Base-by-base conservation (phyloP, 1,140 invertebrate genomes). In the Drosophila mauritiana region DNA sequence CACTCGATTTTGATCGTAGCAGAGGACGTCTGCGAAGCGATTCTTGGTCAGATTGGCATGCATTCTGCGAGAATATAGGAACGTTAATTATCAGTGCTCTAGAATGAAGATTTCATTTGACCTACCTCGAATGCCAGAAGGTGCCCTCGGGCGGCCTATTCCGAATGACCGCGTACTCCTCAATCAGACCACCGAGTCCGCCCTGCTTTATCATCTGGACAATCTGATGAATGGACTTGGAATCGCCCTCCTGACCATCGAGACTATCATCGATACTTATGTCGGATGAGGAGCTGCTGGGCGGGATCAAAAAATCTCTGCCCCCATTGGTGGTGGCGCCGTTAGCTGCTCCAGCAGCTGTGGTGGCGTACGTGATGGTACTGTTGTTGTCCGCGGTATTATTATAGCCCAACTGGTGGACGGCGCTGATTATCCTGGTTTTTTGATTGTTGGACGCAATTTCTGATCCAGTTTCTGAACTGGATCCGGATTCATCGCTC, bases 21-120 rank as follows among this genome's bases (percentile, higher is more conserved):
- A 99, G 15, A 98, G 94, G 22, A 99, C 98, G 93, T 99, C 98
- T 46, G 97, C 97, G 92, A 99, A 99, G 15, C 98, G 95, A 93
- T 99, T 99, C 94, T 99, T 99, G 73, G 95, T 94, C 80, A 96
- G 93, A 93, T 99, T 99, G 75, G 94, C 93, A 90, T 95, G 95
- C 92, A 96, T 93, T 92, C 96, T 97, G 92, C 4, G 73, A 63
- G 74, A 27, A 45, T 22, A 42, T 31, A 51, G 43, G 2, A 22
- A 0, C 1, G 13, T 10, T 1, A 2, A 46, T 39, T 40, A n/a
- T 3, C 5, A 17, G 0, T 1, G 17, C n/a, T n/a, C 20, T 43
- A 1, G 15, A 40, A n/a, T 7, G 2, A 40, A 8, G 1, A 15
- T 37, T 12, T 13, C 4, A 13, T 13, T 17, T 13, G 3, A 40